phyloP scores from a whole-genome alignment of 1,140 invertebrate species.

The Gerris buenoi region DNA sequence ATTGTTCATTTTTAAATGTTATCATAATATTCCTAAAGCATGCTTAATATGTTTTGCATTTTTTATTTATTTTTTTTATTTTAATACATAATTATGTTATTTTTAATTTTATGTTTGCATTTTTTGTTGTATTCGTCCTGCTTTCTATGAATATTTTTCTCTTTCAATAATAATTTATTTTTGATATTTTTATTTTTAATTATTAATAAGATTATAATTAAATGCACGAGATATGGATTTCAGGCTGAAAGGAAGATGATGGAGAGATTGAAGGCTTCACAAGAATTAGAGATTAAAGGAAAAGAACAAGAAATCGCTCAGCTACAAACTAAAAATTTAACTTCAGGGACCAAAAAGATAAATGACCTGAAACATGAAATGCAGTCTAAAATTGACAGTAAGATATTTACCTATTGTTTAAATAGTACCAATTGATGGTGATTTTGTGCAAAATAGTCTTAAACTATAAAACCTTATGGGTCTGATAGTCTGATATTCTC shows the following conservation, averaged over 20 bases:
- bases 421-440: too few species aligned
- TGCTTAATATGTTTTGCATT: too few species aligned
- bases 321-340: conserved; percentile 48
- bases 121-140: too few species aligned
- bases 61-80: too few species aligned
- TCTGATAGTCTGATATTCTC: too few species aligned
- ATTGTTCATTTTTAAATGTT: too few species aligned
- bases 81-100: too few species aligned
- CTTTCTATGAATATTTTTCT: too few species aligned
- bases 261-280: conserved; percentile 41
- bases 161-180: too few species aligned
- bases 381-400: conserved; percentile 49
- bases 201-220: not conserved
- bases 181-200: conserved; percentile 1
- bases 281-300: conserved; percentile 44
- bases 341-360: conserved; percentile 44
- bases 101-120: too few species aligned
- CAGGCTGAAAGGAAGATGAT: conserved; percentile 45
- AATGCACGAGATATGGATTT: not conserved
- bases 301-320: conserved; percentile 47
- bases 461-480: not conserved
- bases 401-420: conserved; percentile 17
- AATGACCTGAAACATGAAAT: conserved; percentile 48
- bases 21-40: too few species aligned
- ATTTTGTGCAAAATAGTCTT: too few species aligned